These are phyloP conservation scores for Anabas testudineus DNA, from an alignment of 2,797 vertebrate genomes.

Conservation along the genomic window DNA sequence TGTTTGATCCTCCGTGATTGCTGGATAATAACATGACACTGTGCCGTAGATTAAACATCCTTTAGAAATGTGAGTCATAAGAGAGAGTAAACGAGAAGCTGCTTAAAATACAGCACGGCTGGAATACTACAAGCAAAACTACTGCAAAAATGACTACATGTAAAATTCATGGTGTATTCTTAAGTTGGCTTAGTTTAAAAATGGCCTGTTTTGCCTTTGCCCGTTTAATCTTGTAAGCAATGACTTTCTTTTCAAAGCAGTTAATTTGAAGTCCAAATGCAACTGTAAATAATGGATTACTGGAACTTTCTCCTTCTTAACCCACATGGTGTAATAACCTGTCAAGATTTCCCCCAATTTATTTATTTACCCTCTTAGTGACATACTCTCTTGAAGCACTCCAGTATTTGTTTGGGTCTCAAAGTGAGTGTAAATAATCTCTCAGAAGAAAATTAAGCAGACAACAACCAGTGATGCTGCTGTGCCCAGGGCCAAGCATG, in stretches of 20 bases:
- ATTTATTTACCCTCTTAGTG: constrained; percentile 80
- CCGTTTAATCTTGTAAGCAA: constrained; percentile 84
- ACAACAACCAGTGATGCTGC: constrained; percentile 68
- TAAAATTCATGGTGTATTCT: constrained; percentile 80
- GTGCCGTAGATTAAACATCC: constrained; percentile 24
- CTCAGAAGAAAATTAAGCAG: constrained; percentile 74
- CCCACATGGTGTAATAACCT: constrained; percentile 88
- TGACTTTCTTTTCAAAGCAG: constrained; percentile 81
- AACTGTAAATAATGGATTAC: constrained; percentile 89
- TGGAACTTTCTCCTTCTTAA: constrained; percentile 84
- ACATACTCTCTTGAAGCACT: constrained; percentile 68
- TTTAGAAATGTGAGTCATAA: constrained; percentile 16
- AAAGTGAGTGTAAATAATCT: constrained; percentile 77
- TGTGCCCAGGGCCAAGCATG: constrained; percentile 60
- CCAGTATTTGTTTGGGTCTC: constrained; percentile 78
- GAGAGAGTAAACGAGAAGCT: constrained; percentile 20
- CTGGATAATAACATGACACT: constrained; percentile 5
- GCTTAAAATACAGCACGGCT: constrained; percentile 16
- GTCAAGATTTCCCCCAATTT: constrained; percentile 80
- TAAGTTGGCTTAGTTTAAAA: constrained; percentile 62
- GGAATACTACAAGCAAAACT: constrained; percentile 47
- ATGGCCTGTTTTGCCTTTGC: constrained; percentile 74
- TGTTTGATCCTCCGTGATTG: constrained; percentile 8
- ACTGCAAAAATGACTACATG: constrained; percentile 59
- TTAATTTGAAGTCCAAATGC: constrained; percentile 85